Evolutionary conservation across 2,888 invertebrate species (phyloP), one percentile per base, ranked within the genome.

Genomic region (Axea sp.): DNA sequence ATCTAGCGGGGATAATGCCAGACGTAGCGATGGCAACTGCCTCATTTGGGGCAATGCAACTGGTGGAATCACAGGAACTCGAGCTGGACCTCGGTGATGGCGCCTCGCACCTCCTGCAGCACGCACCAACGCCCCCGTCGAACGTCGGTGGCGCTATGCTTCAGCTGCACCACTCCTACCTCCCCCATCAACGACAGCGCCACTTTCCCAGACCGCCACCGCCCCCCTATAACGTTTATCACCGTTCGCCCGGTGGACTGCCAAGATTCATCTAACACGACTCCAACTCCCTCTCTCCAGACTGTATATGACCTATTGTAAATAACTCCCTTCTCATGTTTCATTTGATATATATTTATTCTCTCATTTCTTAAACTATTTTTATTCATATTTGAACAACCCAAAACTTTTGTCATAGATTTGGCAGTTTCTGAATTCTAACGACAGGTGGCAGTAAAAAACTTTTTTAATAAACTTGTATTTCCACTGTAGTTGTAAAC

Each of bases 21-120:
- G 96, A 97, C 88, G 96, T 96, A 80, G 96, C 96, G 8, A 96
- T 96, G 95, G 96, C 96, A 81, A 96, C 93, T 60, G 93, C 92
- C 76, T 94, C 91, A 75, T 90, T 90, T 83, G 93, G 89, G 3
- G 94, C 90, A 86, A 90, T 93, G 83, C 93, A 92, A 87, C 88
- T 92, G 76, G 89, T 89, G 71, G 90, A 90, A 78, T 89, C 88
- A 75, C 90, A 89, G 78, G 92, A 92, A 79, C 89, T 96, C 84
- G 95, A 95, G 86, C 88, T 96, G 79, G 95, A 95, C 88, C 90
- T 96, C 77, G 96, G 96, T 0, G 96, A 96, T 83, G 95, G 95
- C 1, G 92, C 94, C 12, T 92, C 93, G 59, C 94, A 93, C 83
- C 89, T 92, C 0, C 81, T 87, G 28, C 87, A 86, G 53, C 83